These are phyloP conservation scores for Sardinella longiceps DNA, from an alignment of 2,797 vertebrate genomes.

Conservation along the genomic window DNA sequence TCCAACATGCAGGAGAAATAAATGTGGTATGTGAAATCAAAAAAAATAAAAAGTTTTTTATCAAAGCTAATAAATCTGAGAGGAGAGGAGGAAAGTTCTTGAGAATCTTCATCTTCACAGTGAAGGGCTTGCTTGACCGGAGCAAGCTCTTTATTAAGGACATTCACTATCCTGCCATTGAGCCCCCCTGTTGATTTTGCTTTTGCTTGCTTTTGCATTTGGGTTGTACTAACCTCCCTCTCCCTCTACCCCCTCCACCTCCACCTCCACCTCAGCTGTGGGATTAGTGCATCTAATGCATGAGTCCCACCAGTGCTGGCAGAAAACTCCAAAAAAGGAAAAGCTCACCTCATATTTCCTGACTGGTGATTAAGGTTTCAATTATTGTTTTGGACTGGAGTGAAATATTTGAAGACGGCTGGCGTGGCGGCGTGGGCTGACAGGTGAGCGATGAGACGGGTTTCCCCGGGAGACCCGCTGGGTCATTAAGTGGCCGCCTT, in stretches of 20 bases:
- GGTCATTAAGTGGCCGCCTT: constrained; percentile 17
- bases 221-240: not conserved
- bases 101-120: not conserved
- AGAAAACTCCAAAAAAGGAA: not conserved
- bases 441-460: constrained; percentile 14
- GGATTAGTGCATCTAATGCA: not conserved
- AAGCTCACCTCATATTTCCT: not conserved
- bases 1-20: not conserved
- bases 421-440: not conserved
- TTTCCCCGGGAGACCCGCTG: not conserved
- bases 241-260: not conserved
- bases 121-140: not conserved
- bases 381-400: not conserved
- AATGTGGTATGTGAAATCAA: not conserved
- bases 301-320: not conserved
- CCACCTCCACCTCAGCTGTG: not conserved
- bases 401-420: not conserved
- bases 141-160: not conserved
- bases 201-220: not conserved
- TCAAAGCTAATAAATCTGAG: not conserved
- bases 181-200: not conserved
- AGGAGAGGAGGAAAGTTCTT: not conserved
- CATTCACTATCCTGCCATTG: constrained; percentile 2
- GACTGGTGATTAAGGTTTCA: not conserved
- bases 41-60: not conserved